Evolutionary conservation across 2,797 vertebrate species (phyloP).

Genomic region (Furcifer pardalis): DNA sequence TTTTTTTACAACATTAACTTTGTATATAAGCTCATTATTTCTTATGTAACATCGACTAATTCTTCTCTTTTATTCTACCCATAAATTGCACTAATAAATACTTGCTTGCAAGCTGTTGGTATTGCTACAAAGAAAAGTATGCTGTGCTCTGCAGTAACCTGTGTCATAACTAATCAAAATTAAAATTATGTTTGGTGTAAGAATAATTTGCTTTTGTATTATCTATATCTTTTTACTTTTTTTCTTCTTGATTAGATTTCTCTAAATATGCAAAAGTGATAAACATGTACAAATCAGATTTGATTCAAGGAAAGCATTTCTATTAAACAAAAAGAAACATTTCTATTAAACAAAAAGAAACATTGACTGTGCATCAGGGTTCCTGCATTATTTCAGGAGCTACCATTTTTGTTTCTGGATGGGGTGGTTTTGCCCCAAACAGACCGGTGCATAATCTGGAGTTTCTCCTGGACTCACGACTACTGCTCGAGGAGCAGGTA

Average conservation of each 20-base stretch:
- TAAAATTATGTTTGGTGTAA: not conserved
- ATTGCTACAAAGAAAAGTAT: not conserved
- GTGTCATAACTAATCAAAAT: rapidly evolving
- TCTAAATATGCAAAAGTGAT: not conserved
- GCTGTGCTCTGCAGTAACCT: slow-evolving; percentile 1
- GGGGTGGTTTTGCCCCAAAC: no score
- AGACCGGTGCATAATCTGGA: no score
- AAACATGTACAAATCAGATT: not conserved
- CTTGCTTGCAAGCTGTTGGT: slow-evolving; percentile 8
- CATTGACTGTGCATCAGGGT: no score
- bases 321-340: not conserved
- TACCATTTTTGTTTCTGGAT: no score
- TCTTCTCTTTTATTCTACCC: slow-evolving; percentile 12
- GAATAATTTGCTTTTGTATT: not conserved
- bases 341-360: no score
- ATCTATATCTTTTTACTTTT: not conserved
- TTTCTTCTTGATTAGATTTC: not conserved
- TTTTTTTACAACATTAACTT: not conserved
- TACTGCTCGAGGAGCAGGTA: no score
- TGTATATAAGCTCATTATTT: slow-evolving; percentile 1
- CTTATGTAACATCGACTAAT: not conserved
- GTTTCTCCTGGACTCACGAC: no score
- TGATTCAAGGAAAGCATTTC: not conserved
- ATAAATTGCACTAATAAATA: slow-evolving; percentile 20
- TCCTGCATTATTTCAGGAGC: no score